Percentiles rank a stretch among this genome's conserved stretches.
Conservation (phyloP, 2,888 invertebrate species). For the Mythimna lalbum region DNA sequence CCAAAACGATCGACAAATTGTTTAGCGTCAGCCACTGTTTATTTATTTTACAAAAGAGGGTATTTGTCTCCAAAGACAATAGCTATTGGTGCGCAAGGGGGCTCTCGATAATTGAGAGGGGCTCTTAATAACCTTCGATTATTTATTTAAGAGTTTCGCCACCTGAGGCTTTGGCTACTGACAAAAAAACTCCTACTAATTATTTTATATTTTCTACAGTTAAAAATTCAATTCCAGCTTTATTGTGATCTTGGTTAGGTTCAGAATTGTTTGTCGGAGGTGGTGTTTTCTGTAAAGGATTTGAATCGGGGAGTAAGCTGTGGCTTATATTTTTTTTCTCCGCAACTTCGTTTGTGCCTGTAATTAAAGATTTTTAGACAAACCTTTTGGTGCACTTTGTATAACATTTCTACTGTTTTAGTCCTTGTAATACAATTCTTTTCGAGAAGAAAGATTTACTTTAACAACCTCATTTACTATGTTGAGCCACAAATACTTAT, state of each 20-base stretch:
- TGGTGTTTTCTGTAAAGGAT: slow-evolving; percentile 57
- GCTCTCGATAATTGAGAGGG: slow-evolving; percentile 83
- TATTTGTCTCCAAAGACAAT: slow-evolving; percentile 74
- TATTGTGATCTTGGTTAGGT: slow-evolving; percentile 49
- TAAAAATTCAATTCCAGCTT: slow-evolving; percentile 53
- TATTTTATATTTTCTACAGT: slow-evolving; percentile 68
- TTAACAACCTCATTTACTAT: not conserved
- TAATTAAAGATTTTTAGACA: slow-evolving; percentile 37
- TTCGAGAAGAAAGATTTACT: not conserved
- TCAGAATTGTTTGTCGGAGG: slow-evolving; percentile 45
- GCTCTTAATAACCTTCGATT: slow-evolving; percentile 84
- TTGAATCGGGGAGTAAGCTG: slow-evolving; percentile 65
- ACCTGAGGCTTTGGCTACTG: slow-evolving; percentile 81
- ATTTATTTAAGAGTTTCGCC: slow-evolving; percentile 87
- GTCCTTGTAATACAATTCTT: not conserved
- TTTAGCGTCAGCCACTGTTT: slow-evolving; percentile 52
- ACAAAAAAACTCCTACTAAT: slow-evolving; percentile 78
- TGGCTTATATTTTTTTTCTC: slow-evolving; percentile 64
- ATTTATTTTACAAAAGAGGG: slow-evolving; percentile 66
- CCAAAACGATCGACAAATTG: slow-evolving; percentile 58
- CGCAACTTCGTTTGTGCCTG: slow-evolving; percentile 34
- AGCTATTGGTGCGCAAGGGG: slow-evolving; percentile 52
- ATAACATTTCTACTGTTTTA: slow-evolving; percentile 6
- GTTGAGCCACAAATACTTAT: slow-evolving; percentile 2
- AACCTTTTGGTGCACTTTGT: slow-evolving; percentile 15